Conservation (phyloP, 2,797 vertebrate species). For the Ceyx erithaca region DNA sequence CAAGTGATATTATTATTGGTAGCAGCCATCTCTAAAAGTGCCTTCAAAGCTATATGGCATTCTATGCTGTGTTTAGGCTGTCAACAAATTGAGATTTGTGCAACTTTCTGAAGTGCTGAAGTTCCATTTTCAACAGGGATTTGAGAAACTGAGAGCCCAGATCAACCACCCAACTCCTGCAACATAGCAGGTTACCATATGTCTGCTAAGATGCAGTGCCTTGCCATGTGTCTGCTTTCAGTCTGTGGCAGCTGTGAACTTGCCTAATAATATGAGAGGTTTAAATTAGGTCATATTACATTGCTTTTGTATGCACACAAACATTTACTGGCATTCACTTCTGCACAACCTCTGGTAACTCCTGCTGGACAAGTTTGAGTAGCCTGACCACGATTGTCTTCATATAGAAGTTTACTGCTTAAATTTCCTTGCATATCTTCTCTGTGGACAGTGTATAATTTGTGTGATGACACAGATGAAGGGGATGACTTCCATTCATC, state of each 20-base stretch:
- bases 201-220: not conserved
- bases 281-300: slow-evolving; percentile 23
- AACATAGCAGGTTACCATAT: not conserved
- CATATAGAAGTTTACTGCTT: not conserved
- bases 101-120: not conserved
- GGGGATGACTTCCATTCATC: not conserved
- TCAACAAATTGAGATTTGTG: not conserved
- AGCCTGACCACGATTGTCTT: not conserved
- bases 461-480: not conserved
- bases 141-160: not conserved
- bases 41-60: not conserved
- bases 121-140: not conserved
- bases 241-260: slow-evolving; percentile 16
- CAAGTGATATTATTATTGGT: not conserved
- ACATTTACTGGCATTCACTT: not conserved
- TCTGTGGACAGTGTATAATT: not conserved
- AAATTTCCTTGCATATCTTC: not conserved
- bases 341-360: not conserved
- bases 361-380: not conserved
- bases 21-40: not conserved
- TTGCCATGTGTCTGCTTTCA: not conserved
- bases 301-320: not conserved
- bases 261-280: not conserved
- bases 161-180: not conserved
- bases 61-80: not conserved